phyloP scores from a whole-genome alignment of 2,797 vertebrate genomes.

The Decapterus maruadsi region DNA sequence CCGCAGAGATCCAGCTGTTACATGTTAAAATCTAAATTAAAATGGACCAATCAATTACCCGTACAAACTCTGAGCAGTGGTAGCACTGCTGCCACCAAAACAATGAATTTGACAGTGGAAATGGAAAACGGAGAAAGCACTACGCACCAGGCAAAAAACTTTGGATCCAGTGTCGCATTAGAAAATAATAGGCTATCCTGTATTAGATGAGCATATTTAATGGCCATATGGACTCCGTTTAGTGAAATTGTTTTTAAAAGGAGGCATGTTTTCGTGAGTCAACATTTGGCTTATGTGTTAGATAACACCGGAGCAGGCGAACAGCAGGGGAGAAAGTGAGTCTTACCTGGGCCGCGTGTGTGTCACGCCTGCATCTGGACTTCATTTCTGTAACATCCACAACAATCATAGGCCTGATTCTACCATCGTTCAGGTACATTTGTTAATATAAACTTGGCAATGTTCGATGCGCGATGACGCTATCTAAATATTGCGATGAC shows the following conservation, averaged over 20 bases:
- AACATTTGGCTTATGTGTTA: conserved; percentile 39
- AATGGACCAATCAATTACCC: neutral
- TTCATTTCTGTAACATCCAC: too few species aligned
- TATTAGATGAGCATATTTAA: conserved; percentile 22
- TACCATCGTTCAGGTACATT: neutral
- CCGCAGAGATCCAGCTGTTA: neutral
- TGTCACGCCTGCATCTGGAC: neutral
- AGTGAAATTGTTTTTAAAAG: conserved; percentile 18
- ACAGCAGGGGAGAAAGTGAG: neutral
- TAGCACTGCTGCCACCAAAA: neutral
- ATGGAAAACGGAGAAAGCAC: neutral
- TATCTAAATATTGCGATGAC: too few species aligned
- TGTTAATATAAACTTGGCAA: neutral
- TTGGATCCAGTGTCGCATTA: neutral
- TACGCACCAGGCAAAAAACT: neutral
- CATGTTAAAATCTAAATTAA: neutral
- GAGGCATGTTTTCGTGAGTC: conserved; percentile 22
- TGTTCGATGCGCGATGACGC: too few species aligned
- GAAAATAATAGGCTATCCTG: neutral
- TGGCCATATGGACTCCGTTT: conserved; percentile 37
- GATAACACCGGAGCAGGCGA: conserved; percentile 9
- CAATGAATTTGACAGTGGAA: neutral
- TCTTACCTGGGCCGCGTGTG: neutral
- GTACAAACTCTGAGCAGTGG: neutral
- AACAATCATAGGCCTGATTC: neutral